phyloP scores from a whole-genome alignment of 2,888 invertebrate species.

The Rhagophthalmus giganteus region DNA sequence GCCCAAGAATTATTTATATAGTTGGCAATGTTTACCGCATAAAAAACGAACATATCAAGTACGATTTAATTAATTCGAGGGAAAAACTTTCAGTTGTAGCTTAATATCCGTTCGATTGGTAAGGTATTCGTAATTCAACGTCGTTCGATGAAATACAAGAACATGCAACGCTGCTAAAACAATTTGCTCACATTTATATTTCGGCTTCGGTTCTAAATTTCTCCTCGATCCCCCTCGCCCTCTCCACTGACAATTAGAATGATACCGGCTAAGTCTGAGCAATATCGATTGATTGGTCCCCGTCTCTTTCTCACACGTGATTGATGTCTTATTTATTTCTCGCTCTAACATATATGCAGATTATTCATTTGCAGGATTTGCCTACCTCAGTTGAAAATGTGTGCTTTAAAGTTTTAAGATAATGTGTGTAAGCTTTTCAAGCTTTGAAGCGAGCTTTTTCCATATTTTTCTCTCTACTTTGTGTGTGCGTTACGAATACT shows the following conservation, averaged over 20 bases:
- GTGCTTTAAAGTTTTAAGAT: conserved; percentile 29
- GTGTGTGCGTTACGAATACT: neutral
- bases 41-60: too few relatives aligned
- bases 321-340: conserved; percentile 47
- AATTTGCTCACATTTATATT: conserved; percentile 33
- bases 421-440: conserved; percentile 26
- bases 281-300: conserved; percentile 53
- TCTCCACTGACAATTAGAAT: conserved; percentile 53
- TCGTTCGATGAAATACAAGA: conserved; percentile 12
- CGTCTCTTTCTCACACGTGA: conserved; percentile 41
- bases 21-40: too few relatives aligned
- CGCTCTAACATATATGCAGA: conserved; percentile 46
- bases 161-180: conserved; percentile 29
- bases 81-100: too few relatives aligned
- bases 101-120: too few relatives aligned
- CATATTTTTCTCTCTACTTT: conserved; percentile 4
- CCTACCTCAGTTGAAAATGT: conserved; percentile 24
- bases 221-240: conserved; percentile 27
- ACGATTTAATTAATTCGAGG: too few relatives aligned
- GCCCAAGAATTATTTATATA: too few relatives aligned
- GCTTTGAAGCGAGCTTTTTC: conserved; percentile 23
- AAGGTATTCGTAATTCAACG: neutral
- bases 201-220: conserved; percentile 30
- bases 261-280: conserved; percentile 54
- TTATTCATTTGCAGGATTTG: conserved; percentile 47